phyloP scores from a whole-genome alignment of 2,797 vertebrate genomes.

The Toxotes lorentzi region DNA sequence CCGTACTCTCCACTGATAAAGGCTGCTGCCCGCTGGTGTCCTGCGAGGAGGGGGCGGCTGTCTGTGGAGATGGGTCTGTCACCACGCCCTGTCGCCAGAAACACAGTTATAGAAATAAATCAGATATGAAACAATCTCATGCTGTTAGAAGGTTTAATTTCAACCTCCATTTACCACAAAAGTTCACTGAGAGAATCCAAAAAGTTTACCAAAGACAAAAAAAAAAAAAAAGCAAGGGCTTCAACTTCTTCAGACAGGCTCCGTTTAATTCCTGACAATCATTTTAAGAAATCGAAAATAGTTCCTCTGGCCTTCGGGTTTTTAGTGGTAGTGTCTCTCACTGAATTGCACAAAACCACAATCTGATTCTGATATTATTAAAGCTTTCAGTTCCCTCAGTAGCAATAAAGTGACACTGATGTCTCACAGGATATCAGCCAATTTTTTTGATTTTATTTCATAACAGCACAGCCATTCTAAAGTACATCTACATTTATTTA shows the following conservation, averaged over 20 bases:
- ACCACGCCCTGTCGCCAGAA: constrained; percentile 90
- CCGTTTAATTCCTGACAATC: constrained; percentile 3
- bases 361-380: constrained; percentile 1
- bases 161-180: background rate
- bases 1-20: constrained; percentile 93
- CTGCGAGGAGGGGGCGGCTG: constrained; percentile 93
- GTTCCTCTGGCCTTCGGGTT: background rate
- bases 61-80: constrained; percentile 94
- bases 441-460: background rate
- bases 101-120: constrained; percentile 27
- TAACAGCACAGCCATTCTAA: background rate
- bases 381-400: background rate
- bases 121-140: background rate
- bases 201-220: constrained; percentile 1
- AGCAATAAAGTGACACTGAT: background rate
- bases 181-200: background rate
- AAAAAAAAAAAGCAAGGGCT: background rate
- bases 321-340: background rate
- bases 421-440: background rate
- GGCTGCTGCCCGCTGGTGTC: constrained; percentile 95
- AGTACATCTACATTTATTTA: background rate
- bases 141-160: background rate
- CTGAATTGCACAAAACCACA: background rate
- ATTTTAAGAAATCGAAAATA: constrained; percentile 17
- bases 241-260: background rate